Conservation (phyloP, 2,888 invertebrate species). For the Pantelozetes paolii region DNA sequence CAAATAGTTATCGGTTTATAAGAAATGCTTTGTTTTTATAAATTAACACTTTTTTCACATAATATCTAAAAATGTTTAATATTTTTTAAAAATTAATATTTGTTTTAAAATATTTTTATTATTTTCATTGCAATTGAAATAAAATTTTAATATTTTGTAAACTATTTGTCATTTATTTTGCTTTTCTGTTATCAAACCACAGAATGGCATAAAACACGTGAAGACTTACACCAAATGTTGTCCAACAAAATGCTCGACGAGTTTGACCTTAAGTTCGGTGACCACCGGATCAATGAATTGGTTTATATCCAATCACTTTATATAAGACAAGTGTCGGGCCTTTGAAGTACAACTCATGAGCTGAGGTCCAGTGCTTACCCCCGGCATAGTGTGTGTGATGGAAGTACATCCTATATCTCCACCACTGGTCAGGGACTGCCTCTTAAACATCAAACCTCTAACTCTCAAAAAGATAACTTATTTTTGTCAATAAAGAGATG, state of each 20-base stretch:
- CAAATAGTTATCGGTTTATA: neutral
- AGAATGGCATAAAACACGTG: neutral
- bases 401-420: conserved; percentile 52
- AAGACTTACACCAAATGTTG: neutral
- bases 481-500: too few species aligned
- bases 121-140: too few species aligned
- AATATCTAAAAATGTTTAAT: too few species aligned
- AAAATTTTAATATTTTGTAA: too few species aligned
- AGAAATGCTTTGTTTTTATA: too few species aligned
- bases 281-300: neutral
- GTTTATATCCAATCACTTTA: conserved; percentile 75
- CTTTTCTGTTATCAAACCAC: too few species aligned
- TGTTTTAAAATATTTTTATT: too few species aligned
- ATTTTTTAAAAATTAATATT: too few species aligned
- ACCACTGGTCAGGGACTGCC: conserved; percentile 52
- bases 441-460: too few species aligned
- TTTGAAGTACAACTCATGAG: conserved; percentile 86
- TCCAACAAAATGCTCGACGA: neutral
- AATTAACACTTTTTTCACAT: too few species aligned
- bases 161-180: too few species aligned
- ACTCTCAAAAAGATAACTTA: too few species aligned
- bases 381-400: conserved; percentile 63
- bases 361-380: conserved; percentile 82
- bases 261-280: neutral
- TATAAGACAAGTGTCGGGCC: conserved; percentile 83